A percentile compares a stretch with the other conserved stretches of the same genome.
phyloP scores from a whole-genome alignment of 2,113 vertebrate genomes.

The Pelvicachromis taeniatus region DNA sequence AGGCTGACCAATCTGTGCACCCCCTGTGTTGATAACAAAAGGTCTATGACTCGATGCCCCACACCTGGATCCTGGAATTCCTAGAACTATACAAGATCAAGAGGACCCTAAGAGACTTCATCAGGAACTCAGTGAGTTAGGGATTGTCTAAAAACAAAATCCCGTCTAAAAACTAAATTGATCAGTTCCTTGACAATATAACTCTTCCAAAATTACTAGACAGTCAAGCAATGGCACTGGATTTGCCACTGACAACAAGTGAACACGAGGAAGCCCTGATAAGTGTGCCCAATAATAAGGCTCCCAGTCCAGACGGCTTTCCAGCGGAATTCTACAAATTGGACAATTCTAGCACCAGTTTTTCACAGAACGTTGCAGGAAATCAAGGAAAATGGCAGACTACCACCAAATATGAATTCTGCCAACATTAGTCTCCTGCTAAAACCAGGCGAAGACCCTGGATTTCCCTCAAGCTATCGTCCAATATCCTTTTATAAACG shows the following conservation, averaged over 20 bases:
- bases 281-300: fast-evolving
- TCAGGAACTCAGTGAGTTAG: too few relatives aligned
- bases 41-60: neutral
- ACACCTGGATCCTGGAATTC: neutral
- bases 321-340: neutral
- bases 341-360: neutral
- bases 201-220: neutral
- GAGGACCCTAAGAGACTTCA: too few relatives aligned
- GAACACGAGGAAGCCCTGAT: neutral
- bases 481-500: too few relatives aligned
- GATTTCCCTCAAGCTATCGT: too few relatives aligned
- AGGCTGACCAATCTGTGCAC: neutral
- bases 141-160: too few relatives aligned
- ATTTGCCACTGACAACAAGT: neutral
- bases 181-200: neutral
- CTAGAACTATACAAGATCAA: neutral
- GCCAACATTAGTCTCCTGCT: too few relatives aligned
- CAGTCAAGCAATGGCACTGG: neutral
- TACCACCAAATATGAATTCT: too few relatives aligned
- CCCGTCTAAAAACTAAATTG: neutral
- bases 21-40: neutral
- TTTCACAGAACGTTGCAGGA: too few relatives aligned
- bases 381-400: too few relatives aligned
- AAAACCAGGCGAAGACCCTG: too few relatives aligned
- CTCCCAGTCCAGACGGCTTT: neutral